Evolutionary conservation across 2,113 vertebrate genomes (phyloP).

Genomic region (Austrofundulus limnaeus): DNA sequence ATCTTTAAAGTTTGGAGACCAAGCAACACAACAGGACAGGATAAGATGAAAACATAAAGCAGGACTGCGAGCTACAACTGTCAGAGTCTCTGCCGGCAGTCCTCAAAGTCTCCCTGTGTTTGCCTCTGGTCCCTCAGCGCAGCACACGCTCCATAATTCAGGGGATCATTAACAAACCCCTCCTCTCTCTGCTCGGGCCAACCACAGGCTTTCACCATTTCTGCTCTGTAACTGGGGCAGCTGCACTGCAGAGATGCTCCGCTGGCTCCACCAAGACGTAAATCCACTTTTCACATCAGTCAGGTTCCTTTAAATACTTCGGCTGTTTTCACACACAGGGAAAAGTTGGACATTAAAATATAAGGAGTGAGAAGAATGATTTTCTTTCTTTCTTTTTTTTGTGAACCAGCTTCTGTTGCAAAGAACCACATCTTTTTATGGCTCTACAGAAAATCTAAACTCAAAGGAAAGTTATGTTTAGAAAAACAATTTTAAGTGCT

Average conservation of each 20-base stretch:
- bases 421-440: too few relatives aligned
- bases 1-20: background rate
- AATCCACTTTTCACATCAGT: conserved; percentile 44
- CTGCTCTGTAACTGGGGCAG: conserved; percentile 73
- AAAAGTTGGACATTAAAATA: too few relatives aligned
- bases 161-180: conserved; percentile 47
- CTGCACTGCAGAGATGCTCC: conserved; percentile 69
- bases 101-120: conserved; percentile 21
- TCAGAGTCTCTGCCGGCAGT: conserved; percentile 3
- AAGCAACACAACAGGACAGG: background rate
- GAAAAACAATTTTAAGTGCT: too few relatives aligned
- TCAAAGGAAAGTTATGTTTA: too few relatives aligned
- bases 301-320: conserved; percentile 20
- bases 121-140: conserved; percentile 27
- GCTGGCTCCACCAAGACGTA: conserved; percentile 34
- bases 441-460: too few relatives aligned
- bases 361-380: too few relatives aligned
- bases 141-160: conserved; percentile 50
- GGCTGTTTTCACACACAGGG: background rate
- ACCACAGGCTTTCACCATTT: conserved; percentile 45
- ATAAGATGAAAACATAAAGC: background rate
- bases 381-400: too few relatives aligned
- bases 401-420: too few relatives aligned
- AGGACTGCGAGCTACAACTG: background rate
- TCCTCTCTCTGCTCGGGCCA: conserved; percentile 41